Conservation (phyloP, 2,888 invertebrate species). For the Panorpa germanica region DNA sequence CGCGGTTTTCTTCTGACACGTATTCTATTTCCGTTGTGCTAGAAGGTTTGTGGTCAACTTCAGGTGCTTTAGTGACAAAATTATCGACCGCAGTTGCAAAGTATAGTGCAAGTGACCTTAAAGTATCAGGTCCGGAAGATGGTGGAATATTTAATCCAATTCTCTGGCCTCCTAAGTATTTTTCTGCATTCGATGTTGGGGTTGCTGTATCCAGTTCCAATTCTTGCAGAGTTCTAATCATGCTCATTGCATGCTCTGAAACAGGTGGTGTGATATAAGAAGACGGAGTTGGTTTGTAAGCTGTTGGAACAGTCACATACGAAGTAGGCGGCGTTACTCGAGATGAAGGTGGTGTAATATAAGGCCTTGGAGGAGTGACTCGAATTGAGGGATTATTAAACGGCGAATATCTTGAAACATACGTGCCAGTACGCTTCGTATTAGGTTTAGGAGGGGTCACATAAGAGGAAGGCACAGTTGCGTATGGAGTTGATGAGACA, state of each 20-base stretch:
- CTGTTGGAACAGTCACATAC: constrained; percentile 13
- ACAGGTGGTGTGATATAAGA: constrained; percentile 26
- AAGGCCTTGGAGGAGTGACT: no score
- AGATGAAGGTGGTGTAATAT: not conserved
- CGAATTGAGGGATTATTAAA: no score
- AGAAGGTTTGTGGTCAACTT: constrained; percentile 11
- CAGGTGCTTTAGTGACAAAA: constrained; percentile 22
- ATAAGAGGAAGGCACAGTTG: no score
- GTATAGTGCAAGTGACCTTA: constrained; percentile 61
- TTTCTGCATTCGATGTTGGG: constrained; percentile 26
- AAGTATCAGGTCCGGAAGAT: constrained; percentile 55
- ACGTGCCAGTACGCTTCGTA: no score
- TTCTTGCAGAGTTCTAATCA: constrained; percentile 45
- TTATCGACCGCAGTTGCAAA: constrained; percentile 53
- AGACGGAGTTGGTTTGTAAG: constrained; percentile 15
- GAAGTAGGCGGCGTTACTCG: constrained; percentile 7
- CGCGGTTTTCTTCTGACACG: constrained; percentile 23
- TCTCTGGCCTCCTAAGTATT: constrained; percentile 29
- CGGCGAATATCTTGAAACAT: no score
- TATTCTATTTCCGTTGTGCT: constrained; percentile 17
- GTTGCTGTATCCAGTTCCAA: constrained; percentile 31
- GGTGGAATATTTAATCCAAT: constrained; percentile 49
- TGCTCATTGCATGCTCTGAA: constrained; percentile 46
- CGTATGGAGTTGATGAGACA: no score
- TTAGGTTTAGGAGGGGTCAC: no score